Evolutionary conservation across 2,113 vertebrate genomes (phyloP).

Genomic region (Bothrops jararaca): DNA sequence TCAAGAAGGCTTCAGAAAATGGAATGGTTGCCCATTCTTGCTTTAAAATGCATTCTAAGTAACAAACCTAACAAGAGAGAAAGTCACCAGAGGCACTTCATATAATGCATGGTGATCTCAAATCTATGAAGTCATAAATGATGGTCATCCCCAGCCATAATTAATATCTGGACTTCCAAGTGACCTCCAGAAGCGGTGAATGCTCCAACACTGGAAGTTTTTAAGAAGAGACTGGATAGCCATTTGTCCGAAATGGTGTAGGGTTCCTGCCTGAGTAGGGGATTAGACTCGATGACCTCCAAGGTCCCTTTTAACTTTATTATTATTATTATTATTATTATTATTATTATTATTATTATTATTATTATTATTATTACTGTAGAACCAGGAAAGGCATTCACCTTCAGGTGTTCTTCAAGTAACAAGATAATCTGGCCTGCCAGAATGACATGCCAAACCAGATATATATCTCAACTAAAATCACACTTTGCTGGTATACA

Average conservation of each 20-base stretch:
- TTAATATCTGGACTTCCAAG: neutral
- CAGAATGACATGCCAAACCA: neutral
- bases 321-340: too few species aligned
- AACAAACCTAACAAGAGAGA: neutral
- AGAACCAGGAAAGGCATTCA: neutral
- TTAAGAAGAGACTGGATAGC: too few species aligned
- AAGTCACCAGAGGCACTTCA: neutral
- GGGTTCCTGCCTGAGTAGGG: too few species aligned
- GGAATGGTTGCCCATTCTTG: neutral
- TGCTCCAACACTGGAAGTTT: too few species aligned
- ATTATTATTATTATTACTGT: neutral
- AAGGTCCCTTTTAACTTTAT: too few species aligned
- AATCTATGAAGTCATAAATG: neutral
- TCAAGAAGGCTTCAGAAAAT: neutral
- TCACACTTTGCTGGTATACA: neutral
- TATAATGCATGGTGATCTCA: neutral
- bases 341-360: too few species aligned
- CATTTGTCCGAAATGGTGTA: too few species aligned
- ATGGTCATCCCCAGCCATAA: neutral
- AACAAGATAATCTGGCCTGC: neutral
- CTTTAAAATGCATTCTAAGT: neutral
- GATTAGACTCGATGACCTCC: too few species aligned
- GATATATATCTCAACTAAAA: neutral
- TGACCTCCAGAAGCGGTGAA: too few species aligned
- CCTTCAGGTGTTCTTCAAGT: neutral